These are phyloP conservation scores for Hoplostethus atlanticus DNA, from an alignment of 2,797 vertebrate genomes.

Conservation along the genomic window DNA sequence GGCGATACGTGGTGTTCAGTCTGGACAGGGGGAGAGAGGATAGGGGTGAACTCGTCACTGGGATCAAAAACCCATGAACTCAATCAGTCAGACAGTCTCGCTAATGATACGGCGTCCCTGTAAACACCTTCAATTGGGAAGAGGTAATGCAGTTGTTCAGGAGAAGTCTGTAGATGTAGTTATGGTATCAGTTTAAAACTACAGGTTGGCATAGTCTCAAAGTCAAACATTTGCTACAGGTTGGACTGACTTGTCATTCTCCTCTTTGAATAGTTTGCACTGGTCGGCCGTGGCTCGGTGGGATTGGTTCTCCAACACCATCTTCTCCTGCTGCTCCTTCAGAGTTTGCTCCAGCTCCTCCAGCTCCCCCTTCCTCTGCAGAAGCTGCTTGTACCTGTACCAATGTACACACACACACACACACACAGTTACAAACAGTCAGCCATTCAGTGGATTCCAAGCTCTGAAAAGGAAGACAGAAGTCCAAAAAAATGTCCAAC, in stretches of 20 bases:
- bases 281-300: constrained; percentile 90
- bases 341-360: constrained; percentile 94
- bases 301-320: constrained; percentile 90
- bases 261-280: constrained; percentile 89
- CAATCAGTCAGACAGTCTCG: too few species aligned
- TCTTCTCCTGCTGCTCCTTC: constrained; percentile 94
- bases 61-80: too few species aligned
- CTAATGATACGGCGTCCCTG: too few species aligned
- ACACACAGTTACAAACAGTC: neutral
- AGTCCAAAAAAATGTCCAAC: neutral
- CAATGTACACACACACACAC: neutral
- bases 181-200: too few species aligned
- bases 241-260: constrained; percentile 89
- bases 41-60: too few species aligned
- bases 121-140: too few species aligned
- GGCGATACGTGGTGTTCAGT: constrained; percentile 88
- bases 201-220: too few species aligned
- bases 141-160: too few species aligned
- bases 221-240: neutral
- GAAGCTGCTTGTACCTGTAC: constrained; percentile 92
- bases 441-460: too few species aligned
- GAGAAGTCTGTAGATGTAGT: too few species aligned
- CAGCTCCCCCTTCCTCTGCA: constrained; percentile 94
- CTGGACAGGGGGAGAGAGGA: constrained; percentile 69
- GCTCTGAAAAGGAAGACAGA: neutral